A percentile compares a stretch with the other conserved stretches of the same genome.
Conservation (phyloP, 2,113 vertebrate genomes). For the Myodes glareolus region DNA sequence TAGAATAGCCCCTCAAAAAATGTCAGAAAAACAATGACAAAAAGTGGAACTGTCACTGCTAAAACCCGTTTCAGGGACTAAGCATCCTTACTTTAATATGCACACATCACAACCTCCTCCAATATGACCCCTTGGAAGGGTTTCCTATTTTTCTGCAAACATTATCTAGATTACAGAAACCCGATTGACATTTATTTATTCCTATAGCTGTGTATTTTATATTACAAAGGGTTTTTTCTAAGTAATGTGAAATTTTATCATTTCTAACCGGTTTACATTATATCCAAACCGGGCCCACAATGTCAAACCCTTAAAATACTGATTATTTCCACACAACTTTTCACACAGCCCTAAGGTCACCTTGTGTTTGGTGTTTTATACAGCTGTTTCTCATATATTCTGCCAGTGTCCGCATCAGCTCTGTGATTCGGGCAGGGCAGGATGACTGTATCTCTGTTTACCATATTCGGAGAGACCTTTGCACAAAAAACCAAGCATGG, state of each 20-base stretch:
- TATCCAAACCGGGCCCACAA: neutral
- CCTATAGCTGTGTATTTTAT: slow-evolving; percentile 10
- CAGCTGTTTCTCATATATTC: neutral
- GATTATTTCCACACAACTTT: neutral
- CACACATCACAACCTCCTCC: neutral
- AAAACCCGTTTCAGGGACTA: neutral
- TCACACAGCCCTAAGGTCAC: neutral
- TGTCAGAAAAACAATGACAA: neutral
- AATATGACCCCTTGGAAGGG: neutral
- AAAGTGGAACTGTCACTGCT: neutral
- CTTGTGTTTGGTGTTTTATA: neutral
- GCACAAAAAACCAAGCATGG: neutral
- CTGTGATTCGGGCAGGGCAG: neutral
- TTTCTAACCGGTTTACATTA: neutral
- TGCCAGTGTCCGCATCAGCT: neutral
- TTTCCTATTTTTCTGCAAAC: slow-evolving; percentile 5
- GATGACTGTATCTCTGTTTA: neutral
- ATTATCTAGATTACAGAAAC: neutral
- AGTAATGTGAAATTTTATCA: neutral
- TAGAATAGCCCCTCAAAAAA: neutral
- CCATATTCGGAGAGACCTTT: neutral
- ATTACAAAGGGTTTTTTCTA: neutral
- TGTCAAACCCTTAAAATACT: neutral
- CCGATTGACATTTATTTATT: slow-evolving; percentile 21
- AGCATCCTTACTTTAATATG: neutral